Evolutionary conservation across 2,888 invertebrate genomes (phyloP).

Genomic region (Parnassius orleans): DNA sequence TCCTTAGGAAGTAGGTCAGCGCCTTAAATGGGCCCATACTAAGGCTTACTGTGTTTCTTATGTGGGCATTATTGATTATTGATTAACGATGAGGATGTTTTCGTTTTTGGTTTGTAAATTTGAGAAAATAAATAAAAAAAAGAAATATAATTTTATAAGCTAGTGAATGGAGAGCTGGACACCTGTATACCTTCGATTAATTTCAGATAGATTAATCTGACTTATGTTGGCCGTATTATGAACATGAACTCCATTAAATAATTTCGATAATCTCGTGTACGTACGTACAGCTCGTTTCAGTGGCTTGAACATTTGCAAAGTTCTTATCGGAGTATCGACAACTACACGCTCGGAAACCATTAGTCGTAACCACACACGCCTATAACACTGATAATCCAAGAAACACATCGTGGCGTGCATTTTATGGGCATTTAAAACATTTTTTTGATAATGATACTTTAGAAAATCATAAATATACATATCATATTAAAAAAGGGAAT

Average conservation of each 20-base stretch:
- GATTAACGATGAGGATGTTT: conserved; percentile 26
- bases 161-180: too few relatives aligned
- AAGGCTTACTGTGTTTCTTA: conserved; percentile 34
- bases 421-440: too few relatives aligned
- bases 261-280: conserved; percentile 17
- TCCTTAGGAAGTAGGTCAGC: conserved; percentile 56
- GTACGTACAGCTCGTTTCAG: conserved; percentile 4
- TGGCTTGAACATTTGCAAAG: conserved; percentile 21
- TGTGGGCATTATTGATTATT: conserved; percentile 34
- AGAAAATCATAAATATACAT: too few relatives aligned
- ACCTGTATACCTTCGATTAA: too few relatives aligned
- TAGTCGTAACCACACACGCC: conserved; percentile 22
- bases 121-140: too few relatives aligned
- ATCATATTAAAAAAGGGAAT: too few relatives aligned
- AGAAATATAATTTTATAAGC: too few relatives aligned
- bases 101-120: neutral
- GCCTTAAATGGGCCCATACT: conserved; percentile 33
- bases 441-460: too few relatives aligned
- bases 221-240: too few relatives aligned
- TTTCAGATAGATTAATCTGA: too few relatives aligned
- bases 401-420: conserved; percentile 1
- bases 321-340: conserved; percentile 24
- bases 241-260: conserved; percentile 1
- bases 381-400: conserved; percentile 14
- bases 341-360: conserved; percentile 22